These are phyloP conservation scores for Ectobius pallidus DNA, from an alignment of 2,888 invertebrate genomes.

Conservation along the genomic window DNA sequence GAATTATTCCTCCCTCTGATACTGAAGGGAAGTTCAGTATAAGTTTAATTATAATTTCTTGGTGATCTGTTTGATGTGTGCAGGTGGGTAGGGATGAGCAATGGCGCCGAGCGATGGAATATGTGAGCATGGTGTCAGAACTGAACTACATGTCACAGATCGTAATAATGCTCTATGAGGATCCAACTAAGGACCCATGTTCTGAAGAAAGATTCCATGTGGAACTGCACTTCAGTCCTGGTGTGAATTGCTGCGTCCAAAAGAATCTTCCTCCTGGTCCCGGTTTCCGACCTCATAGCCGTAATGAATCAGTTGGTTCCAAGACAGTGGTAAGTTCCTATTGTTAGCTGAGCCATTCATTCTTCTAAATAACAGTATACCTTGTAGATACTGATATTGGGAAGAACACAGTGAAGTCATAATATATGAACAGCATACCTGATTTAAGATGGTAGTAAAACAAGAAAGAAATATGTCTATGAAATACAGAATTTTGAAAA, in stretches of 20 bases:
- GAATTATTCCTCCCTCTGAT: too few species aligned
- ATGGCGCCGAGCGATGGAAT: conserved; percentile 98
- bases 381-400: too few species aligned
- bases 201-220: conserved; percentile 94
- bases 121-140: conserved; percentile 96
- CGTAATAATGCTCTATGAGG: conserved; percentile 98
- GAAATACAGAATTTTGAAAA: too few species aligned
- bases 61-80: too few species aligned
- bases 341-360: too few species aligned
- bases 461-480: too few species aligned
- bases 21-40: too few species aligned
- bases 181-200: conserved; percentile 92
- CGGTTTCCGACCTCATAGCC: conserved; percentile 89
- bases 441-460: too few species aligned
- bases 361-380: too few species aligned
- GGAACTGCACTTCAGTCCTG: conserved; percentile 98
- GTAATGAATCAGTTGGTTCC: conserved; percentile 73
- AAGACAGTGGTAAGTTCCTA: conserved; percentile 60
- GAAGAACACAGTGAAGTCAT: too few species aligned
- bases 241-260: conserved; percentile 94
- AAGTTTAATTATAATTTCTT: too few species aligned
- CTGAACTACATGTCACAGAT: conserved; percentile 99
- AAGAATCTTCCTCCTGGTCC: conserved; percentile 93
- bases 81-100: conserved; percentile 89
- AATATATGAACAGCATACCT: too few species aligned